Evolutionary conservation across 2,888 invertebrate genomes (phyloP), one percentile per base, ranked within the genome.

Genomic region (Anthophora plumipes): DNA sequence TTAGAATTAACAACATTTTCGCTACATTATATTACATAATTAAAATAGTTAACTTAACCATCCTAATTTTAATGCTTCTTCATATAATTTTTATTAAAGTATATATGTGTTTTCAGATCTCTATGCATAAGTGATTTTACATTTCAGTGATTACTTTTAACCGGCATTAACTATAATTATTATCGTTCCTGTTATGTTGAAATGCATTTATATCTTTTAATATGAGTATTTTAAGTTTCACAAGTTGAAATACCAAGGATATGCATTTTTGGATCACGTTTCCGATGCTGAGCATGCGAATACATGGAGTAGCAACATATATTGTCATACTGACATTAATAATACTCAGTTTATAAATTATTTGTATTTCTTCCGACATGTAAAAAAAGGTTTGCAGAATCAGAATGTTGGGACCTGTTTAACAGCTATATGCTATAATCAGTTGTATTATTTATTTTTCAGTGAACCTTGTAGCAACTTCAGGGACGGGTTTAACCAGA

Each of bases 41-140:
- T 77, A 68, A 73, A 60, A 85, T 78, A 80, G 64, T 78, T 77
- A 74, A 77, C 68, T 79, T 31, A 69, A 71, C 68, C 79, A 64
- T 83, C 80, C 79, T 87, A 64, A 83, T 87, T 86, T 86, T 41
- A 78, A 78, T 75, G 82, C 83, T 87, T 87, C 68, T 82, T 81
- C 67, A 70, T 83, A 83, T 77, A 60, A 70, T 86, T 87, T 82
- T 63, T 46, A 81, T 83, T 57, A 68, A 81, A 68, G 67, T 72
- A 66, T 77, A 48, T 74, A 60, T 79, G 78, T 81, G 72, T 81
- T 85, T 85, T 81, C 85, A 85, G 85, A 85, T 79, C 52, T 85
- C 74, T 77, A 55, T 85, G 67, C 77, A 68, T 63, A 80, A 76
- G 71, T 70, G 72, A 79, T 73, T 79, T 83, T 77, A 77, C 43